These are phyloP conservation scores for Eupithecia subumbrata DNA, from an alignment of 2,888 invertebrate genomes.

Conservation along the genomic window DNA sequence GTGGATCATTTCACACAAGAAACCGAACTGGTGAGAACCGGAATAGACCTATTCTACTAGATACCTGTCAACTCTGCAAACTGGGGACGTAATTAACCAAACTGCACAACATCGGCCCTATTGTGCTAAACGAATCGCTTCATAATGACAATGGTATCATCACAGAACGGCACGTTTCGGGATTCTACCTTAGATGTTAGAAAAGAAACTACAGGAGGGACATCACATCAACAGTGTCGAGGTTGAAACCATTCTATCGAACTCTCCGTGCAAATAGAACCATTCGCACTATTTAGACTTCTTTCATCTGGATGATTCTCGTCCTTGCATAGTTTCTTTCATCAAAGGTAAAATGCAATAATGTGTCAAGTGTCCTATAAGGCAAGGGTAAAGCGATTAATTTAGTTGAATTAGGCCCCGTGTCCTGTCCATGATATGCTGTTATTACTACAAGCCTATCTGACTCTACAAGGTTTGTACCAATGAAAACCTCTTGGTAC, in stretches of 20 bases:
- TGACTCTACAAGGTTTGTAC: neutral
- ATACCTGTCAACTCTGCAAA: constrained; percentile 2
- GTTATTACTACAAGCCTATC: neutral
- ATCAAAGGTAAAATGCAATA: no score
- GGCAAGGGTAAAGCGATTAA: no score
- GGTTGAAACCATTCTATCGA: neutral
- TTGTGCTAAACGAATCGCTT: neutral
- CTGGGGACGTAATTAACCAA: neutral
- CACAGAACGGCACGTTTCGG: no score
- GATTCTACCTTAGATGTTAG: neutral
- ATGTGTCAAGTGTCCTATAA: no score
- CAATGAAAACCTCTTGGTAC: neutral
- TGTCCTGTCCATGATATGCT: neutral
- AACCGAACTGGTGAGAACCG: constrained; percentile 67
- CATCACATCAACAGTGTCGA: neutral
- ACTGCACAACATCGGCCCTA: neutral
- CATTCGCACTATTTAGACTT: neutral
- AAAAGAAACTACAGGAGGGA: neutral
- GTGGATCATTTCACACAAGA: constrained; percentile 87
- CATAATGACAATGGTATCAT: neutral
- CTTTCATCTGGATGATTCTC: no score
- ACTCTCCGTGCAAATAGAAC: neutral
- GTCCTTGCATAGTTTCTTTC: no score
- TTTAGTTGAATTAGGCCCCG: no score
- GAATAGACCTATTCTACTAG: neutral